phyloP scores from a whole-genome alignment of 2,888 invertebrate species.

The Aporophyla nigra region DNA sequence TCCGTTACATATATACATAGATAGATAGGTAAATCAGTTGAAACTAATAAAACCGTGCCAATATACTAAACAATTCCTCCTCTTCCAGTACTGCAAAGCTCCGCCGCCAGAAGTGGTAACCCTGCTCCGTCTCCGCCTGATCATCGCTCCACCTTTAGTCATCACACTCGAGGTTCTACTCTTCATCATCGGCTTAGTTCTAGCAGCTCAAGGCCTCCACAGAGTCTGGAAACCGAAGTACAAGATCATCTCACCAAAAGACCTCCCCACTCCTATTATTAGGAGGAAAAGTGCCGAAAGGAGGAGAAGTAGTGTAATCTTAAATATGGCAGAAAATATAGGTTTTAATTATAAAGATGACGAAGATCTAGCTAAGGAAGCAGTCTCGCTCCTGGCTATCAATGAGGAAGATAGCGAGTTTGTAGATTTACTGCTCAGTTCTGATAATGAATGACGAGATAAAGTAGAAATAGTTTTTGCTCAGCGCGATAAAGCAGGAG shows the following conservation, averaged over 20 bases:
- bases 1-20: too few relatives aligned
- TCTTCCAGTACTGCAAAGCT: constrained; percentile 81
- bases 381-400: constrained; percentile 81
- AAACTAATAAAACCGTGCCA: too few relatives aligned
- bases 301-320: constrained; percentile 74
- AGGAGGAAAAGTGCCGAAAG: constrained; percentile 70
- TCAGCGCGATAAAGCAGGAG: constrained; percentile 19
- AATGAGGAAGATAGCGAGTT: constrained; percentile 80
- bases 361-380: constrained; percentile 80
- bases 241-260: constrained; percentile 72
- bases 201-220: constrained; percentile 83
- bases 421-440: constrained; percentile 73
- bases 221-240: constrained; percentile 81
- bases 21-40: too few relatives aligned
- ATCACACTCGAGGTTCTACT: constrained; percentile 85
- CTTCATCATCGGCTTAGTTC: constrained; percentile 84
- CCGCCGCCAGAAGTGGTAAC: constrained; percentile 84
- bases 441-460: constrained; percentile 47
- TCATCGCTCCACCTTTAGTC: constrained; percentile 88
- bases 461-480: constrained; percentile 6
- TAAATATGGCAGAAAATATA: constrained; percentile 77
- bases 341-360: constrained; percentile 72
- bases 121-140: constrained; percentile 87
- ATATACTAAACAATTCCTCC: constrained; percentile 9
- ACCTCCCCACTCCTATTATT: constrained; percentile 58